These are phyloP conservation scores for Tridacna gigas DNA, from an alignment of 2,888 invertebrate species.

Conservation along the genomic window DNA sequence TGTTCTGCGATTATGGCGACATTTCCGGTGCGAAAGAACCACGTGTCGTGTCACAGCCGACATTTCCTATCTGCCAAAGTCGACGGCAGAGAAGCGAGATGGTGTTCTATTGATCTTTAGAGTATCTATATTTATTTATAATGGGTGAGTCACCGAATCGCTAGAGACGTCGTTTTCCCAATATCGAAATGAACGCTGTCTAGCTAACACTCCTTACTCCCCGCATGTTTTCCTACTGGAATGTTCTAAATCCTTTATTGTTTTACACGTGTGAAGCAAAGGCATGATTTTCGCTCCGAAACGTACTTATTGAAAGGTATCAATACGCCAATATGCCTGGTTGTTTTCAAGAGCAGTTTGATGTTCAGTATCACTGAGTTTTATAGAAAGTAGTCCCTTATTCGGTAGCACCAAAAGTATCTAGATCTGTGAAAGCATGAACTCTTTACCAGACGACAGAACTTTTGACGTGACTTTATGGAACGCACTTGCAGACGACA, in stretches of 20 bases:
- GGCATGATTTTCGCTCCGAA: neutral
- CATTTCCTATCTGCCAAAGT: slow-evolving; percentile 15
- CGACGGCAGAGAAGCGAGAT: neutral
- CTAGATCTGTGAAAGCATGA: neutral
- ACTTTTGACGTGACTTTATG: neutral
- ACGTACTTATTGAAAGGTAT: neutral
- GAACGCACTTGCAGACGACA: neutral
- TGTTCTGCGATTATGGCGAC: no score
- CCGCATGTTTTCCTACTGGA: neutral
- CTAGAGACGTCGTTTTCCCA: slow-evolving; percentile 22
- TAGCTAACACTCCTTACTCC: neutral
- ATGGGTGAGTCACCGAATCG: slow-evolving; percentile 23
- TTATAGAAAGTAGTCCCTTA: no score
- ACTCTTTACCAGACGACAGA: neutral
- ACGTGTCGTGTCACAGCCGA: slow-evolving; percentile 2
- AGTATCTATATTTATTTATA: slow-evolving; percentile 27
- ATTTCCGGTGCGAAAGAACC: no score
- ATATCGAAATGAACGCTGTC: slow-evolving; percentile 7
- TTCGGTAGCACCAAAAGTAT: no score
- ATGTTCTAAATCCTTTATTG: no score
- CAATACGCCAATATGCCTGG: no score
- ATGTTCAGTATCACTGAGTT: no score
- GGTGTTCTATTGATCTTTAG: slow-evolving; percentile 15
- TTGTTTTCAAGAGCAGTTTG: no score
- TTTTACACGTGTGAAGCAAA: no score